Evolutionary conservation across 2,113 vertebrate species (phyloP).

Genomic region (Oceanodroma tethys): DNA sequence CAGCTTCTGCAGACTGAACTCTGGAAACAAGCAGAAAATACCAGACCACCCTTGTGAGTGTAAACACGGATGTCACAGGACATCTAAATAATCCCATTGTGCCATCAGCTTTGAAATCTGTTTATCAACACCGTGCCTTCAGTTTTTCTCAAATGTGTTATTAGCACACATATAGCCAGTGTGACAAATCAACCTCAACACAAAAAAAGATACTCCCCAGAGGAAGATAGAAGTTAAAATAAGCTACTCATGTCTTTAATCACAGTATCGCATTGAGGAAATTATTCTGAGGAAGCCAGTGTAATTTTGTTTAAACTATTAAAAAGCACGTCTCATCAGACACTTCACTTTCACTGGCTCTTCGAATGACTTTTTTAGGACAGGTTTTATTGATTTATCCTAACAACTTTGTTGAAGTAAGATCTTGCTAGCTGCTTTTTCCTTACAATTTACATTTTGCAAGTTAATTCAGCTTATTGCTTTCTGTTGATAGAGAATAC

Average conservation of each 20-base stretch:
- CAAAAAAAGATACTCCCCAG: not conserved
- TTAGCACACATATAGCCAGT: not conserved
- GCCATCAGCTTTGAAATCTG: not conserved
- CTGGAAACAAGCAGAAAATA: not conserved
- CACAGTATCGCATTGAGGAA: not conserved
- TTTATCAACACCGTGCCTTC: not conserved
- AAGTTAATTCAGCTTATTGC: not conserved
- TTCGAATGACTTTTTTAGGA: not conserved
- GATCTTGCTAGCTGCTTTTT: not conserved
- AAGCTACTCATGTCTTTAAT: not conserved
- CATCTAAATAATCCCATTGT: not conserved
- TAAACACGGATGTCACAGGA: not conserved
- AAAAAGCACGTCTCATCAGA: not conserved
- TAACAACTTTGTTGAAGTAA: not conserved
- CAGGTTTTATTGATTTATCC: not conserved
- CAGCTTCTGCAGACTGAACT: not conserved
- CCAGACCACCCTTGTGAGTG: not conserved
- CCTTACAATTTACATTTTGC: not conserved
- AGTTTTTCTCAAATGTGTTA: not conserved
- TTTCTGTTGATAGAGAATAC: not conserved
- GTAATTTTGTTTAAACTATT: not conserved
- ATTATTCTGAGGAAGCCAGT: not conserved
- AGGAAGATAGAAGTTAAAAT: not conserved
- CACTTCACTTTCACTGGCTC: not conserved
- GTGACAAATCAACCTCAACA: not conserved